These are phyloP conservation scores for Neodiprion lecontei DNA, from an alignment of 1,140 invertebrate genomes.

Conservation along the genomic window DNA sequence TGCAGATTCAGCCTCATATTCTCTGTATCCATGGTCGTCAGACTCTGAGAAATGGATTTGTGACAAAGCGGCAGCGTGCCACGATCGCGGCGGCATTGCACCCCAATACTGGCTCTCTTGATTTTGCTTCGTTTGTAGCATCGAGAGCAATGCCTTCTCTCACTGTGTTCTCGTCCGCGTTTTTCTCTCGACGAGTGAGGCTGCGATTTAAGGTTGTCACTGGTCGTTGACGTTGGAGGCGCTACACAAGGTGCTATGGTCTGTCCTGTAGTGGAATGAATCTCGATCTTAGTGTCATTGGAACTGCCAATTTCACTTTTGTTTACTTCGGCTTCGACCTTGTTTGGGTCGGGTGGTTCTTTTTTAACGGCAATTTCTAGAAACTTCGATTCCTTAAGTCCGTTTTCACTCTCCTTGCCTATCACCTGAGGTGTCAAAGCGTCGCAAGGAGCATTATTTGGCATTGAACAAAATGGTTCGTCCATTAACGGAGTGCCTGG, in stretches of 20 bases:
- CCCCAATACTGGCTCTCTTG: slow-evolving; percentile 67
- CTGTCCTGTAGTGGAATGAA: slow-evolving; percentile 4
- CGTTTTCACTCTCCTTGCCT: not conserved
- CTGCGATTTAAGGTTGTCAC: slow-evolving; percentile 21
- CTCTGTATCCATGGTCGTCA: slow-evolving; percentile 41
- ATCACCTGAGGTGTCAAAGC: not conserved
- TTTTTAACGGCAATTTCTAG: not conserved
- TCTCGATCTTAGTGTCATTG: not conserved
- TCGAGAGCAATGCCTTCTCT: slow-evolving; percentile 63
- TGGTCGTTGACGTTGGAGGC: not conserved
- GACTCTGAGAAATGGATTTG: slow-evolving; percentile 47
- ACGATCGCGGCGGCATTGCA: slow-evolving; percentile 65
- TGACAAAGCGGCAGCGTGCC: slow-evolving; percentile 41
- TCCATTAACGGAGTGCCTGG: slow-evolving; percentile 29
- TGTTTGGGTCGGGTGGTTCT: not conserved
- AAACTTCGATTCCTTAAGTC: not conserved
- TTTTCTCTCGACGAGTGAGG: slow-evolving; percentile 49
- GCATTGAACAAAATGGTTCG: slow-evolving; percentile 13
- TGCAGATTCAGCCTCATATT: slow-evolving; percentile 55
- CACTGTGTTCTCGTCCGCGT: slow-evolving; percentile 50
- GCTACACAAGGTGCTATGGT: not conserved
- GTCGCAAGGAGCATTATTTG: not conserved
- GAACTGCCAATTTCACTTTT: not conserved
- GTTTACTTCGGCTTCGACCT: not conserved
- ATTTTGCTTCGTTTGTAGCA: slow-evolving; percentile 69